Conservation (phyloP, 2,113 vertebrate genomes). For the Ia io region DNA sequence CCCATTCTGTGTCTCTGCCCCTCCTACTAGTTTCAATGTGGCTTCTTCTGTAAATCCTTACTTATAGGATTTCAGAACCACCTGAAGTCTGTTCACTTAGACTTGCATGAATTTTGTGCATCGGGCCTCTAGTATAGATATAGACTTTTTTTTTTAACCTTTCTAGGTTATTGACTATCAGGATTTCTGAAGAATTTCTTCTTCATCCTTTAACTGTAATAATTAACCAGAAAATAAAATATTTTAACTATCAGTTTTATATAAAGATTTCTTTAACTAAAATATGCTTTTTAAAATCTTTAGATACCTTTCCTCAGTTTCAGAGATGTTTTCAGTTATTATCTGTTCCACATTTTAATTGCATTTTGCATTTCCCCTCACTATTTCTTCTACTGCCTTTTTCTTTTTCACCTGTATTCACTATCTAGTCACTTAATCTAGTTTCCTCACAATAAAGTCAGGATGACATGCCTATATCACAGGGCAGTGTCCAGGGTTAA, state of each 20-base stretch:
- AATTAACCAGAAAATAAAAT: background rate
- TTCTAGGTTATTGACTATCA: background rate
- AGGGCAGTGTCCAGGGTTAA: background rate
- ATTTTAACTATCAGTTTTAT: background rate
- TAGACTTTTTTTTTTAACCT: background rate
- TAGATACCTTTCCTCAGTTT: background rate
- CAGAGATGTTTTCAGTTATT: background rate
- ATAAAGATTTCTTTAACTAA: background rate
- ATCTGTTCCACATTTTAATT: background rate
- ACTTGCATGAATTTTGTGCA: too few relatives aligned
- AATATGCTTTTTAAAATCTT: background rate
- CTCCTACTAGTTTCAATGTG: background rate
- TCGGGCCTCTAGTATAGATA: too few relatives aligned
- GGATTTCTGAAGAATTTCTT: background rate
- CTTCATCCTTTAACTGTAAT: background rate
- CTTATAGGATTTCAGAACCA: background rate
- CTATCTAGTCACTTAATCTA: background rate
- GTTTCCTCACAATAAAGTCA: background rate
- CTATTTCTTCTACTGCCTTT: background rate
- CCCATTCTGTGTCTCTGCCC: background rate
- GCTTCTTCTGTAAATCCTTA: background rate
- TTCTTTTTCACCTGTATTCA: background rate
- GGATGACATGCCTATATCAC: too few relatives aligned
- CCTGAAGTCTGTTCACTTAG: background rate
- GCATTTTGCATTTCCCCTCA: background rate